These are phyloP conservation scores for Zaprionus davidi DNA, from an alignment of 1,140 invertebrate genomes.

Conservation along the genomic window DNA sequence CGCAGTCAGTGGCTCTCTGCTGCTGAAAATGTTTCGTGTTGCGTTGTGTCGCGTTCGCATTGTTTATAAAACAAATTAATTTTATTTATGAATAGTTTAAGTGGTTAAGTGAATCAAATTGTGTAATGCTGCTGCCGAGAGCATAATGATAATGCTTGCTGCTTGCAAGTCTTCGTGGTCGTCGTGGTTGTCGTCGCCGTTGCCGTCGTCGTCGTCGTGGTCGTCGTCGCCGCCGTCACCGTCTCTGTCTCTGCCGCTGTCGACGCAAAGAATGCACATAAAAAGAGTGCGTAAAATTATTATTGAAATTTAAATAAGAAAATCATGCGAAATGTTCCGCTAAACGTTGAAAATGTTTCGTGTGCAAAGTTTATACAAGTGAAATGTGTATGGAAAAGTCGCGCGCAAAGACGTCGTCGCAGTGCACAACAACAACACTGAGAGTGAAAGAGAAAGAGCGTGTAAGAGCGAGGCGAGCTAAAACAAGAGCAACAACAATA, in stretches of 20 bases:
- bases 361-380: slow-evolving; percentile 35
- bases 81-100: slow-evolving; percentile 46
- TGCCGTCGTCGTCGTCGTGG: slow-evolving; percentile 29
- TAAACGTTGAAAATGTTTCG: slow-evolving; percentile 27
- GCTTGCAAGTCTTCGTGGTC: slow-evolving; percentile 13
- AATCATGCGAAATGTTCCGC: slow-evolving; percentile 21
- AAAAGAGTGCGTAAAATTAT: slow-evolving; percentile 31
- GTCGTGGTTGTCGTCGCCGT: neutral
- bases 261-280: slow-evolving; percentile 37
- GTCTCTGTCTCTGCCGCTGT: slow-evolving; percentile 41
- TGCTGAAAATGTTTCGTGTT: slow-evolving; percentile 51
- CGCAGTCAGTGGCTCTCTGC: slow-evolving; percentile 45
- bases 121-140: slow-evolving; percentile 31
- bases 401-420: slow-evolving; percentile 47
- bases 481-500: slow-evolving; percentile 13
- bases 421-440: slow-evolving; percentile 23
- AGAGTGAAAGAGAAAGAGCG: slow-evolving; percentile 20
- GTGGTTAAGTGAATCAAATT: slow-evolving; percentile 46
- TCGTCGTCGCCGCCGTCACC: slow-evolving; percentile 12
- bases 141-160: slow-evolving; percentile 33
- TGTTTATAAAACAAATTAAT: slow-evolving; percentile 60
- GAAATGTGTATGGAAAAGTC: slow-evolving; percentile 53
- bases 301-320: slow-evolving; percentile 24
- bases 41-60: slow-evolving; percentile 47
- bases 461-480: slow-evolving; percentile 19